Evolutionary conservation across 92 coral and sea anemone species (phyloP), one percentile per base, ranked within the genome.

Genomic region (Umimayanthus chanpuru): DNA sequence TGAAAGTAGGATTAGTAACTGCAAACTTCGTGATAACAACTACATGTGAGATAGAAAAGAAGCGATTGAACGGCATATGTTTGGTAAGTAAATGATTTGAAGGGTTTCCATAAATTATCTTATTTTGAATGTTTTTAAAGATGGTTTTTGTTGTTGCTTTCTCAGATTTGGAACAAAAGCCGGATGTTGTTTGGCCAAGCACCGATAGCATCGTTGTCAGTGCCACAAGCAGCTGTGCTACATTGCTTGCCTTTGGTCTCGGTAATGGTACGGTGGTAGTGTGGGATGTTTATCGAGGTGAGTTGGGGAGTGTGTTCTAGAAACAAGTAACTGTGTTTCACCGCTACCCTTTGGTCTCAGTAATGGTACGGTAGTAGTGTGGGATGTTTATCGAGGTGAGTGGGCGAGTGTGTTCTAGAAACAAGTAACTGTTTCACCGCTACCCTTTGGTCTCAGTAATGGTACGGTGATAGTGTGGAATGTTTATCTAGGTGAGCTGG

Each of bases 221-320:
- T 83, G 89, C 91, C 41, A 82, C 92, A 20, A 95, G 98, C 82
- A 90, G 90, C 39, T 97, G 99, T 88, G 90, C 89, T 61, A 88
- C 94, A 30, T 82, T 92, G 30, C 86, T 97, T 68, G 95, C 99
- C 23, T 53, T 95, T 73, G 98, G 98, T 36, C 89, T 93, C 83
- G 89, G 88, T 47, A 93, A 90, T 88, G 96, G 96, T 49, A 92
- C 92, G 39, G 95, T 97, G 85, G 93, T 92, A 30, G 92, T 93
- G 44, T 97, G 99, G 99, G 96, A 97, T 81, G 85, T 94, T 38
- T 92, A 95, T 43, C 93, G 95, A 94, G 99, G 99, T 97, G 75
- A 82, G 93, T 67, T 80, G 20, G 2, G 9, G 68, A 61, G 6
- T n/a, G 84, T 73, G 77, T 73, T 73, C 44, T 23, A 61, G 9